Percentiles rank a stretch among this genome's conserved stretches.
phyloP scores from a whole-genome alignment of 1,140 invertebrate species.

The Drosophila eugracilis region DNA sequence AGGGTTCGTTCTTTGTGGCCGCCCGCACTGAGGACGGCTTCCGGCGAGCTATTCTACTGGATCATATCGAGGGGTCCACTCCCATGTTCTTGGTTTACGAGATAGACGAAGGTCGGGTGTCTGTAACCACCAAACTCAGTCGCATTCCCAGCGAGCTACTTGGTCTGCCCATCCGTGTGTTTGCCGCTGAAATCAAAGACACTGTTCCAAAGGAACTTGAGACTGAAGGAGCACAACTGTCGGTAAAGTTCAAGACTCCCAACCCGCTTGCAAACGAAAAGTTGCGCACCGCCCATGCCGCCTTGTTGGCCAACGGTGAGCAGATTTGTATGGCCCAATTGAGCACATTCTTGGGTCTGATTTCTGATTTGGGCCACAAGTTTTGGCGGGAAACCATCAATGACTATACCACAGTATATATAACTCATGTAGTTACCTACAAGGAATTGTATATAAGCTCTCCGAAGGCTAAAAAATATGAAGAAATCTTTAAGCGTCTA shows the following conservation, averaged over 20 bases:
- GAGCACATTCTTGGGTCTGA: constrained; percentile 29
- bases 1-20: constrained; percentile 31
- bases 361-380: constrained; percentile 36
- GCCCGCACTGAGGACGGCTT: constrained; percentile 44
- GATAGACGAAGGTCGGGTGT: constrained; percentile 58
- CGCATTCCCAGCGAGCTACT: constrained; percentile 49
- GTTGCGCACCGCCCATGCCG: constrained; percentile 3
- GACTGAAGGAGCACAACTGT: constrained; percentile 2
- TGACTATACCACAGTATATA: constrained; percentile 29
- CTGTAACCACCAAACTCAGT: constrained; percentile 33
- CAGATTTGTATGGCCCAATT: constrained; percentile 21
- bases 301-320: constrained; percentile 22
- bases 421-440: constrained; percentile 31
- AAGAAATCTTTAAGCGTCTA: constrained; percentile 32
- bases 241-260: constrained; percentile 29
- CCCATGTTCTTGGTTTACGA: constrained; percentile 55
- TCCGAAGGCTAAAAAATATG: constrained; percentile 28
- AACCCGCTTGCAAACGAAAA: background rate
- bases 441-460: constrained; percentile 53
- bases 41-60: constrained; percentile 58
- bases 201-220: background rate
- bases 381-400: constrained; percentile 47
- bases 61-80: constrained; percentile 25
- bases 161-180: constrained; percentile 28
- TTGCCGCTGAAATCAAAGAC: constrained; percentile 35